Conservation (phyloP, 1,140 invertebrate genomes). For the Ceratina calcarata region DNA sequence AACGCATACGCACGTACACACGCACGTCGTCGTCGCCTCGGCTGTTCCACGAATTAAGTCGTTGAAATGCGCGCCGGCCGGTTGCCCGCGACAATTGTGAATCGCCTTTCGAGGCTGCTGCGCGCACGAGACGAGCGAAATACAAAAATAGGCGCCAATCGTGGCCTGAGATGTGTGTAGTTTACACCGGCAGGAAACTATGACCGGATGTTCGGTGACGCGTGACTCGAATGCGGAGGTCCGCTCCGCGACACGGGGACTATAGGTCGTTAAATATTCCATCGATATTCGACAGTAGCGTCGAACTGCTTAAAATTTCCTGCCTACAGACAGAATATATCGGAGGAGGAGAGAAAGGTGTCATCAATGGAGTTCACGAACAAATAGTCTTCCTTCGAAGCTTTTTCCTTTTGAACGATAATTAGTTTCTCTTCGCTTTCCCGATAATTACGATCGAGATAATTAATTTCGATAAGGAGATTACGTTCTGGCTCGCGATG, state of each 20-base stretch:
- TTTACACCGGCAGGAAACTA: constrained; percentile 55
- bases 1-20: not conserved
- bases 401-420: not conserved
- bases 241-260: constrained; percentile 10
- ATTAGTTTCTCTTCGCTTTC: too few relatives aligned
- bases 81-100: constrained; percentile 12
- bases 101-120: constrained; percentile 25
- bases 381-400: not conserved
- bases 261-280: constrained; percentile 55
- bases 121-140: constrained; percentile 39
- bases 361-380: too few relatives aligned
- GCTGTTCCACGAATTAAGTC: constrained; percentile 3
- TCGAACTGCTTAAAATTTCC: constrained; percentile 14
- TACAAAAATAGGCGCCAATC: constrained; percentile 57
- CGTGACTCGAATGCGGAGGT: constrained; percentile 52
- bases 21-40: not conserved
- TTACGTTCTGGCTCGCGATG: not conserved
- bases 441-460: not conserved
- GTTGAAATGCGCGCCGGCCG: constrained; percentile 18
- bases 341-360: not conserved
- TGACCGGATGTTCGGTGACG: constrained; percentile 51
- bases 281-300: constrained; percentile 42
- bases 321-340: not conserved
- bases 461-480: constrained; percentile 20
- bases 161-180: constrained; percentile 30